phyloP scores from a whole-genome alignment of 2,797 vertebrate species.

The Neostethus bicornis region DNA sequence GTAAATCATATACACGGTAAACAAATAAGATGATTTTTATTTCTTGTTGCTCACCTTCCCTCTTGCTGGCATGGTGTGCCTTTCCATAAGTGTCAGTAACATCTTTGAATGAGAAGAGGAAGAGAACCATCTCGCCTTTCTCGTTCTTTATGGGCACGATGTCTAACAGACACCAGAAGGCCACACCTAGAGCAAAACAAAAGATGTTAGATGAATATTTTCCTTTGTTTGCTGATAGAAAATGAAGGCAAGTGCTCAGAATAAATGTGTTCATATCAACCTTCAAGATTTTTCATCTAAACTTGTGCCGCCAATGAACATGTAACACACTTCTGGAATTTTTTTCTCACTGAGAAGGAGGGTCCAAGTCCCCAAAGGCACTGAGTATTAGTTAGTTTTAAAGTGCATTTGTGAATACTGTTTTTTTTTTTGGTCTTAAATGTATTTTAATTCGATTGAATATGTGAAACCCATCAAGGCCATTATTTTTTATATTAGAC shows the following conservation, averaged over 20 bases:
- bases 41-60: slow-evolving; percentile 77
- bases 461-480: no score
- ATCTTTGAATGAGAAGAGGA: slow-evolving; percentile 98
- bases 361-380: no score
- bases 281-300: background rate
- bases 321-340: no score
- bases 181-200: slow-evolving; percentile 76
- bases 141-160: slow-evolving; percentile 98
- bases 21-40: slow-evolving; percentile 26
- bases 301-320: background rate
- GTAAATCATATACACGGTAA: slow-evolving; percentile 57
- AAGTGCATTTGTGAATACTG: no score
- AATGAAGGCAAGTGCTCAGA: slow-evolving; percentile 7
- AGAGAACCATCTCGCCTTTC: slow-evolving; percentile 95
- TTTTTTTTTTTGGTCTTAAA: no score
- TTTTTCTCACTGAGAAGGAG: no score
- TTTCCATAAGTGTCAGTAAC: slow-evolving; percentile 86
- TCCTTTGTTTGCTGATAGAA: background rate
- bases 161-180: slow-evolving; percentile 95
- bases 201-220: background rate
- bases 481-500: no score
- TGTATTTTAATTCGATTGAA: no score
- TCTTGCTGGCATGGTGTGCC: slow-evolving; percentile 73
- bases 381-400: no score
- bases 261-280: background rate